These are phyloP conservation scores for Drosophila parabipectinata DNA, from an alignment of 1,140 invertebrate species.

Conservation along the genomic window DNA sequence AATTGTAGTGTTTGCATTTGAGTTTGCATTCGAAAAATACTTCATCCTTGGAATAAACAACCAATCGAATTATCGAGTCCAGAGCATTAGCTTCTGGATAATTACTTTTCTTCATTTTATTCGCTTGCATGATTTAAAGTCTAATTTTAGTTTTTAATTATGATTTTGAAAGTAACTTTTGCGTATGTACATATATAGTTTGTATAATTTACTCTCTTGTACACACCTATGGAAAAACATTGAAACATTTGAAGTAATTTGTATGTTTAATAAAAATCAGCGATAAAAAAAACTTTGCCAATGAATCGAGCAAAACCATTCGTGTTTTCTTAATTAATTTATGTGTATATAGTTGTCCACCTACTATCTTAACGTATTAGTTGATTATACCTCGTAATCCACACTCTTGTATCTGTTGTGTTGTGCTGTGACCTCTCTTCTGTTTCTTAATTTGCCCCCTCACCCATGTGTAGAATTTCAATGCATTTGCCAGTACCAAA, in stretches of 20 bases:
- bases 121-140: slow-evolving; percentile 74
- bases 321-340: slow-evolving; percentile 71
- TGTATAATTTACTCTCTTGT: slow-evolving; percentile 52
- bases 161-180: slow-evolving; percentile 76
- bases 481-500: slow-evolving; percentile 51
- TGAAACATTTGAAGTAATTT: slow-evolving; percentile 71
- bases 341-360: slow-evolving; percentile 31
- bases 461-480: slow-evolving; percentile 42
- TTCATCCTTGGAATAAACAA: slow-evolving; percentile 34
- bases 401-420: slow-evolving; percentile 49
- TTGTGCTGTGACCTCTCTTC: slow-evolving; percentile 53
- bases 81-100: slow-evolving; percentile 26
- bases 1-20: slow-evolving; percentile 76
- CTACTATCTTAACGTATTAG: slow-evolving; percentile 17
- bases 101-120: slow-evolving; percentile 57
- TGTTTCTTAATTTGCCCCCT: slow-evolving; percentile 20
- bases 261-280: slow-evolving; percentile 78
- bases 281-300: slow-evolving; percentile 58
- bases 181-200: slow-evolving; percentile 77
- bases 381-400: slow-evolving; percentile 40
- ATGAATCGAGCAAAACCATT: slow-evolving; percentile 65
- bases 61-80: slow-evolving; percentile 3
- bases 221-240: slow-evolving; percentile 59
- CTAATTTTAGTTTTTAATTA: slow-evolving; percentile 70
- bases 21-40: slow-evolving; percentile 59